These are phyloP conservation scores for Cinara cedri DNA, from an alignment of 2,888 invertebrate species.

Conservation along the genomic window DNA sequence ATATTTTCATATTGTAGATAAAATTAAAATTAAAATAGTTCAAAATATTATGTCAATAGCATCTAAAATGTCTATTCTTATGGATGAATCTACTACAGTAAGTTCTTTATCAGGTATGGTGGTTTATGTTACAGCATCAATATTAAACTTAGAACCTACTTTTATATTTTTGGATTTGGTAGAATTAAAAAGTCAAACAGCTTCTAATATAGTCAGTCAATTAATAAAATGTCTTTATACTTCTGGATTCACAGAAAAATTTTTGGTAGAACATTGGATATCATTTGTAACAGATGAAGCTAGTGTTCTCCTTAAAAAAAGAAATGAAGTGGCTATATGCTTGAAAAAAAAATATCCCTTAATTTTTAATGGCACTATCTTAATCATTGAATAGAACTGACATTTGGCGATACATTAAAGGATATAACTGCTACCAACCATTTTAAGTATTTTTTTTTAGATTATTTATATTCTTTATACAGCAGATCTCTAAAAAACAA, in stretches of 20 bases:
- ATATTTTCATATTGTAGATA: background rate
- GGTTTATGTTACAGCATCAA: conserved; percentile 15
- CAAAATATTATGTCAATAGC: conserved; percentile 4
- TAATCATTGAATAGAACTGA: conserved; percentile 56
- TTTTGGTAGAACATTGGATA: conserved; percentile 4
- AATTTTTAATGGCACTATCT: conserved; percentile 58
- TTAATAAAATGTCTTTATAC: background rate
- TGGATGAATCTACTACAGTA: conserved; percentile 9
- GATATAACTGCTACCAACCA: conserved; percentile 57
- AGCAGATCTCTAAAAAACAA: conserved; percentile 58
- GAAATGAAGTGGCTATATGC: conserved; percentile 7
- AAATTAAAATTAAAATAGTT: conserved; percentile 17
- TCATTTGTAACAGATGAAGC: conserved; percentile 29
- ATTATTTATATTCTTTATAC: conserved; percentile 23
- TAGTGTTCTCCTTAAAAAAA: conserved; percentile 5
- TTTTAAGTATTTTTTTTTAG: conserved; percentile 58
- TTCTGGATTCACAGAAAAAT: conserved; percentile 16
- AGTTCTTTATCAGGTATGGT: conserved; percentile 16
- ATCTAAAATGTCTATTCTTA: conserved; percentile 17
- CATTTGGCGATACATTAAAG: conserved; percentile 57
- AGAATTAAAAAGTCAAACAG: conserved; percentile 12
- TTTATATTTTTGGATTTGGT: conserved; percentile 15
- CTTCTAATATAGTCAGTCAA: background rate
- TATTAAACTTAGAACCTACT: background rate
- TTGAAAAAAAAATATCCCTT: conserved; percentile 41